phyloP scores from a whole-genome alignment of 1,140 invertebrate genomes.

The Pygmarrhopalites habei region DNA sequence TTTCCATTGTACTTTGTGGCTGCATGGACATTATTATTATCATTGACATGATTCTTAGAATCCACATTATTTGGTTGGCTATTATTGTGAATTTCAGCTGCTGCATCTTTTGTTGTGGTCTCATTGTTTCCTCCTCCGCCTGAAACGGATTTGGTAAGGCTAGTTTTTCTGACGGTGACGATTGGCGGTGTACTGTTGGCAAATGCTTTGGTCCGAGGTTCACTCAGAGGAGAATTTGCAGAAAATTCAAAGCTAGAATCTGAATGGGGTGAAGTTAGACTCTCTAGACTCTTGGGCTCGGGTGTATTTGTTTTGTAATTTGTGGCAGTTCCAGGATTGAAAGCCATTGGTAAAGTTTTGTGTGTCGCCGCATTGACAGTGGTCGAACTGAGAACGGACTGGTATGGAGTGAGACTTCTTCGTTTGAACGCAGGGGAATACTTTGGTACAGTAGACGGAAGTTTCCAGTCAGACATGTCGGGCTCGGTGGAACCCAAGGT shows the following conservation, averaged over 20 bases:
- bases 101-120: slow-evolving; percentile 25
- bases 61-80: background rate
- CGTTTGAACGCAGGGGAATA: slow-evolving; percentile 77
- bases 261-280: slow-evolving; percentile 51
- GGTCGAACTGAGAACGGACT: slow-evolving; percentile 42
- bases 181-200: background rate
- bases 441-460: slow-evolving; percentile 53
- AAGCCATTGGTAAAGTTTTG: background rate
- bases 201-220: slow-evolving; percentile 1
- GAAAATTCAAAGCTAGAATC: slow-evolving; percentile 55
- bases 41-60: background rate
- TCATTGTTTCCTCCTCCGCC: slow-evolving; percentile 26
- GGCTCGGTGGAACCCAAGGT: slow-evolving; percentile 1
- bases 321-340: background rate
- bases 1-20: slow-evolving; percentile 22
- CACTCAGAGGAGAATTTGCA: slow-evolving; percentile 37
- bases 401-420: slow-evolving; percentile 61
- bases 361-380: slow-evolving; percentile 39
- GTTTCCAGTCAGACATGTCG: slow-evolving; percentile 26
- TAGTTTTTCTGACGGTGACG: slow-evolving; percentile 1
- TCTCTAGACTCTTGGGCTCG: slow-evolving; percentile 54
- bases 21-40: background rate
- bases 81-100: slow-evolving; percentile 2
- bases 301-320: slow-evolving; percentile 29
- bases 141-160: slow-evolving; percentile 17